Evolutionary conservation across 2,797 vertebrate genomes (phyloP), one percentile per base, ranked within the genome.

Genomic region (Clarias platycephalus): DNA sequence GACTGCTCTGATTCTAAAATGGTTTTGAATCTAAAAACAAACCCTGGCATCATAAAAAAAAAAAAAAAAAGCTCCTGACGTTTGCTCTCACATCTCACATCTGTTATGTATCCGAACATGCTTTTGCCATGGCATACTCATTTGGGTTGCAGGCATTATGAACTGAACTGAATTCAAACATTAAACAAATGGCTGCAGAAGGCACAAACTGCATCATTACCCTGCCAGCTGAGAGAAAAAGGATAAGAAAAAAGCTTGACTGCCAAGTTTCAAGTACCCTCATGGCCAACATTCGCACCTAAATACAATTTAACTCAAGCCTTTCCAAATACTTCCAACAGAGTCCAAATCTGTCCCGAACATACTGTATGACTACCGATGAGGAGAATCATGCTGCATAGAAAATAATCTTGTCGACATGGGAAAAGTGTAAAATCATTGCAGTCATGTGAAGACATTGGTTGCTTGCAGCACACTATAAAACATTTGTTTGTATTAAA

Each of bases 191-290:
- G 80, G 44, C 82, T 62, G 60, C 77, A 83, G 74, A 63, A 81
- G 57, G 57, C 81, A 79, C 67, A 85, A 28, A 79, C 80, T 72
- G 79, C 83, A 74, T 83, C 80, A 88, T 84, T 82, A 85, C 63
- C 81, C 85, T 71, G 62, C 74, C 81, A 86, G 75, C 58, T 79
- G 67, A 86, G 64, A 79, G 77, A 71, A 84, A 88, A 82, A 83
- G 68, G 78, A 81, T 81, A 75, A 67, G 81, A 77, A 79, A 64
- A 22, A 79, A 68, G 37, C 57, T 71, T 60, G 63, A 15, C 71
- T 83, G 81, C 81, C 74, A 86, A 83, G 75, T 83, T 86, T 78
- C 31, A 57, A 83, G 80, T 57, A 79, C 31, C 49, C 70, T 57
- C 81, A 80, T 67, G 58, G 81, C 81, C 85, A 83, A 66, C 31